Percentiles rank a stretch among this genome's conserved stretches.
Conservation (phyloP, 2,797 vertebrate species). For the Helarctos malayanus region DNA sequence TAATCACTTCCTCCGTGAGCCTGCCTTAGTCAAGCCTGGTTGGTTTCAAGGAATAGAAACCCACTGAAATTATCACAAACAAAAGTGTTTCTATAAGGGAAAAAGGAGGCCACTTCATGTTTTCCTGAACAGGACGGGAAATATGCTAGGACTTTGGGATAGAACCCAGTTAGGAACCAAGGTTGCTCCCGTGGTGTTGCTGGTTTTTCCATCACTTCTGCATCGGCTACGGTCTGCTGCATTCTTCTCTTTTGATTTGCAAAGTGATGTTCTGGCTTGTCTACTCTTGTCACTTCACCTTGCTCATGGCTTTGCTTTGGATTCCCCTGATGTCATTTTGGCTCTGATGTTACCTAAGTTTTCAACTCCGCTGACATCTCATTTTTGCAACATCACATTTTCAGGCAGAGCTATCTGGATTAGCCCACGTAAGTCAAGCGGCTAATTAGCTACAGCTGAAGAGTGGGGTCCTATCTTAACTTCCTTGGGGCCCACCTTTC, state of each 20-base stretch:
- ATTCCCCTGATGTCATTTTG: not conserved
- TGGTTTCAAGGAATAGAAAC: not conserved
- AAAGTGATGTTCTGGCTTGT: not conserved
- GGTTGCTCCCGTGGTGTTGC: fast-evolving
- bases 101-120: not conserved
- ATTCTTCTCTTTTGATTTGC: not conserved
- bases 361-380: not conserved
- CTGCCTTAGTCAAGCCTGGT: not conserved
- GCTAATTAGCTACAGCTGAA: not conserved
- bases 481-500: not conserved
- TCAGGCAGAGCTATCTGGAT: not conserved
- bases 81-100: not conserved
- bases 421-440: not conserved
- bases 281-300: not conserved
- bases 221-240: not conserved
- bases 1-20: not conserved
- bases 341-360: not conserved
- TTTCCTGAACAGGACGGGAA: not conserved
- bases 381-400: conserved; percentile 16
- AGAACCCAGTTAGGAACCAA: not conserved
- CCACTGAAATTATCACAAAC: not conserved
- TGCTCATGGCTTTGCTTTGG: not conserved
- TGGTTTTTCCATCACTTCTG: not conserved
- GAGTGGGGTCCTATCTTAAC: not conserved
- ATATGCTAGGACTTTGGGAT: not conserved